These are phyloP conservation scores for Tetheella fluctuosa DNA, from an alignment of 2,888 invertebrate species.

Conservation along the genomic window DNA sequence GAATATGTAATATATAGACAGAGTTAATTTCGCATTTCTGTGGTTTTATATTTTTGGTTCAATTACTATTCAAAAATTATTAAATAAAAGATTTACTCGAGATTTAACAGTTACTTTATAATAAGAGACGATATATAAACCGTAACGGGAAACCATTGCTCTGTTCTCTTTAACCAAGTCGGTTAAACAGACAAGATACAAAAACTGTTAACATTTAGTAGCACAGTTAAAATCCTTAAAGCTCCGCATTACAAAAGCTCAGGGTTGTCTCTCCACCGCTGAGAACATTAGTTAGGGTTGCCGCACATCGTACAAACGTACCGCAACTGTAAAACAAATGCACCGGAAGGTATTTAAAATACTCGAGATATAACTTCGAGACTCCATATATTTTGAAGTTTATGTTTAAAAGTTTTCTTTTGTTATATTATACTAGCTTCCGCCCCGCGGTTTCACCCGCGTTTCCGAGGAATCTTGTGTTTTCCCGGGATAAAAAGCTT, in stretches of 20 bases:
- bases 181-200: background rate
- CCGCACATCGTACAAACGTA: slow-evolving; percentile 6
- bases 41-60: no score
- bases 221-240: slow-evolving; percentile 2
- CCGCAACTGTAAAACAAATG: slow-evolving; percentile 4
- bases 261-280: slow-evolving; percentile 4
- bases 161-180: background rate
- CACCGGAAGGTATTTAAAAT: slow-evolving; percentile 5
- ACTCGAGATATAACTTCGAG: background rate
- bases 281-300: slow-evolving; percentile 8
- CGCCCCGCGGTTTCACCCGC: no score
- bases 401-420: background rate
- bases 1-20: no score
- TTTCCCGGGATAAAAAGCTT: no score
- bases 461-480: no score
- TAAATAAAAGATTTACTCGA: no score
- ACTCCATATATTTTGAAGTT: background rate
- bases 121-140: background rate
- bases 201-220: slow-evolving; percentile 1
- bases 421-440: background rate
- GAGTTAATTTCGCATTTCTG: no score
- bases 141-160: background rate
- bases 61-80: no score
- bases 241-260: slow-evolving; percentile 7
- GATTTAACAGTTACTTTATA: no score